phyloP scores from a whole-genome alignment of 1,140 invertebrate species.

The Nixonia krombeini region DNA sequence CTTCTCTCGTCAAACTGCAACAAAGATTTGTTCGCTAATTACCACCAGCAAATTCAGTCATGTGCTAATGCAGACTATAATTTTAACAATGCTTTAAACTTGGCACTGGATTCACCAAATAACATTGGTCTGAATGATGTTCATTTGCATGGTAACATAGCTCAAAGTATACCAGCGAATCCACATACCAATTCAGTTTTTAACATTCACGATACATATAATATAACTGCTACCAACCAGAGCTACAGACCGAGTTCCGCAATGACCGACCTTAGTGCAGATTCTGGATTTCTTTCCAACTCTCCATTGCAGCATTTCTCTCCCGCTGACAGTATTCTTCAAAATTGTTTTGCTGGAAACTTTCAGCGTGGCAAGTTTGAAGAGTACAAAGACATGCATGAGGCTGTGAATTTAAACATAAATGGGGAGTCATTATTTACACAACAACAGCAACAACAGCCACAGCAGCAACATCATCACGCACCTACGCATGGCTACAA shows the following conservation, averaged over 20 bases:
- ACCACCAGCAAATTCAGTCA: constrained; percentile 48
- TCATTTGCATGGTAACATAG: constrained; percentile 54
- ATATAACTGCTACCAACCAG: constrained; percentile 42
- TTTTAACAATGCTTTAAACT: constrained; percentile 57
- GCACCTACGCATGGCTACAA: constrained; percentile 46
- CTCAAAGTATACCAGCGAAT: constrained; percentile 44
- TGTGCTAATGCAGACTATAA: constrained; percentile 61
- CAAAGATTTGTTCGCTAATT: constrained; percentile 59
- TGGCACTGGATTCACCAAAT: constrained; percentile 55
- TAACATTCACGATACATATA: constrained; percentile 58
- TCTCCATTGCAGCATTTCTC: constrained; percentile 66
- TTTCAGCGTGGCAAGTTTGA: constrained; percentile 55
- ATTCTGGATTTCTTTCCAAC: constrained; percentile 66
- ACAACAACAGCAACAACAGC: constrained; percentile 55
- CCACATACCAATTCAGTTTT: constrained; percentile 50
- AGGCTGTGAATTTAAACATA: constrained; percentile 47
- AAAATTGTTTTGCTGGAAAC: constrained; percentile 58
- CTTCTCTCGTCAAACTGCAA: constrained; percentile 44
- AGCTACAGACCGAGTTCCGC: constrained; percentile 60
- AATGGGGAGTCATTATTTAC: constrained; percentile 54
- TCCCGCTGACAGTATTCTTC: constrained; percentile 55
- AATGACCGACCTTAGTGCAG: constrained; percentile 64
- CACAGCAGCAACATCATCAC: constrained; percentile 33
- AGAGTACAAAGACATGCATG: constrained; percentile 58
- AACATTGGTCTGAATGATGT: constrained; percentile 44